Percentiles rank a stretch among this genome's conserved stretches.
Conservation (phyloP, 2,797 vertebrate genomes). For the Psittacula derbiana region DNA sequence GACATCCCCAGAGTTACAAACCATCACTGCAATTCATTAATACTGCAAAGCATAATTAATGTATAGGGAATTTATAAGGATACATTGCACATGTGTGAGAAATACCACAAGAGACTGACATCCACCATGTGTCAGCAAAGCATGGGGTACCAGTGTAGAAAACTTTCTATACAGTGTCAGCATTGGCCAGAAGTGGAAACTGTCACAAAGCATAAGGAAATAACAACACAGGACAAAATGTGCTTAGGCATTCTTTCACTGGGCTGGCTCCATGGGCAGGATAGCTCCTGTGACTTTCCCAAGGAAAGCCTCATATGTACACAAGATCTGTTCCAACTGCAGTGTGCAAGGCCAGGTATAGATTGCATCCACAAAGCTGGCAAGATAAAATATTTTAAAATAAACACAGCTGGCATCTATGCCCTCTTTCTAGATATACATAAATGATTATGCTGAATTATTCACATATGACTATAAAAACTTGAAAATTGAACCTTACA, state of each 20-base stretch:
- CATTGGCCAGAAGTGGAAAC: neutral
- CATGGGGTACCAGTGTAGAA: neutral
- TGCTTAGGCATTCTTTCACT: accelerated
- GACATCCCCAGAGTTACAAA: neutral
- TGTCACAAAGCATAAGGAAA: neutral
- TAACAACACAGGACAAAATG: neutral
- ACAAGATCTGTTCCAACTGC: neutral
- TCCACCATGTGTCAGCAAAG: neutral
- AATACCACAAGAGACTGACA: neutral
- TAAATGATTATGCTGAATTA: neutral
- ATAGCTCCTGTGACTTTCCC: neutral
- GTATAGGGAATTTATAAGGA: neutral
- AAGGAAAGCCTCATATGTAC: neutral
- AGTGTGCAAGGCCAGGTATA: neutral
- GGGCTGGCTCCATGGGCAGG: accelerated
- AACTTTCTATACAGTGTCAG: neutral
- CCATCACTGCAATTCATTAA: neutral
- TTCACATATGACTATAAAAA: neutral
- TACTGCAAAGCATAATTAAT: neutral
- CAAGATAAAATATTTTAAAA: neutral
- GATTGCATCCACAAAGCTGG: neutral
- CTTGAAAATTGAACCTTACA: neutral
- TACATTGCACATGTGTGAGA: neutral
- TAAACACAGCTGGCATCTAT: neutral
- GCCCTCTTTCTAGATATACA: neutral